A percentile compares a stretch with the other conserved stretches of the same genome.
Conservation (phyloP, 2,113 vertebrate genomes). For the Canis aureus region DNA sequence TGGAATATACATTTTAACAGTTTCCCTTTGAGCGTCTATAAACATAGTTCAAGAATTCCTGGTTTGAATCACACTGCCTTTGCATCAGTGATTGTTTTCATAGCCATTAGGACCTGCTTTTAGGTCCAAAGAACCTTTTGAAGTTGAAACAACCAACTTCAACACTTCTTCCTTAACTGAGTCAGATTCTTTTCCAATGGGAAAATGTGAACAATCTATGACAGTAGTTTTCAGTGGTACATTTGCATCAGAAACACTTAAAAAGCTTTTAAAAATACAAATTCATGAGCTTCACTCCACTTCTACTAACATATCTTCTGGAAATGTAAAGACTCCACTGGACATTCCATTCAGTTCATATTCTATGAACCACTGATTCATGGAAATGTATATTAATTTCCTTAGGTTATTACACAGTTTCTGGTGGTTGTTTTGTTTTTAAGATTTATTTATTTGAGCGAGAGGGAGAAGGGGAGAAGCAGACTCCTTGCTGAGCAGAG, state of each 20-base stretch:
- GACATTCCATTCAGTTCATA: background rate
- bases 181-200: background rate
- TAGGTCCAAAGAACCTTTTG: background rate
- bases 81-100: background rate
- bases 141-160: background rate
- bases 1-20: background rate
- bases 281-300: background rate
- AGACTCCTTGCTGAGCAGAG: too few species aligned
- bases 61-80: background rate
- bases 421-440: too few species aligned
- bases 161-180: background rate
- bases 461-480: too few species aligned
- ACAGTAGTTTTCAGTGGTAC: background rate
- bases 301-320: background rate
- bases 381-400: slow-evolving; percentile 43
- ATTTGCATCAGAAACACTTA: background rate
- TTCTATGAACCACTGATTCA: background rate
- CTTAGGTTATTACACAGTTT: background rate
- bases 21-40: background rate
- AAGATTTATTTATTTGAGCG: too few species aligned
- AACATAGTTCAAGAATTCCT: background rate
- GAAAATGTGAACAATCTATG: background rate
- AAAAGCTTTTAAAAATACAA: slow-evolving; percentile 14
- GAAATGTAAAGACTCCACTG: background rate
- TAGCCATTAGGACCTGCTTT: background rate